Conservation (phyloP, 2,888 invertebrate genomes). For the Falcaria lacertinaria region DNA sequence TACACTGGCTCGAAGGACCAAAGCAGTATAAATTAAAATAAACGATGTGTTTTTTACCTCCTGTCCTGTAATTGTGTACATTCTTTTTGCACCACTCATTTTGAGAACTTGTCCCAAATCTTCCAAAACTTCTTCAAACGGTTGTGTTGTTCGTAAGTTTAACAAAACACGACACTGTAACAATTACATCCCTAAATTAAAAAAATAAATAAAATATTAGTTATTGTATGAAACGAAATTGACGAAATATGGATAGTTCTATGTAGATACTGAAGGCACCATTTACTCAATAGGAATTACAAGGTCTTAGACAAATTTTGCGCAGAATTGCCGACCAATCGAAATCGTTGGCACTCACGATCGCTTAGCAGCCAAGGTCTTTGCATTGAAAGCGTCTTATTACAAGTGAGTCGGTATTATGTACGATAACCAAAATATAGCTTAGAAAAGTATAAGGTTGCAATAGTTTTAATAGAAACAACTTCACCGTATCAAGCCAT, state of each 20-base stretch:
- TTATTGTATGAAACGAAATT: no score
- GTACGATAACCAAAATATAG: background rate
- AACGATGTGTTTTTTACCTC: constrained; percentile 85
- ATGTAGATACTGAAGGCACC: background rate
- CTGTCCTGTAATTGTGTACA: constrained; percentile 95
- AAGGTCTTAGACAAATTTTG: constrained; percentile 31
- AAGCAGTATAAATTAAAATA: background rate
- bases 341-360: constrained; percentile 23
- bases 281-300: background rate
- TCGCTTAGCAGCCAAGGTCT: constrained; percentile 53
- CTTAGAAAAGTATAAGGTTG: constrained; percentile 6
- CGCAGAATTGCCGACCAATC: constrained; percentile 36
- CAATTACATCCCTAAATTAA: constrained; percentile 1
- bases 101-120: constrained; percentile 96
- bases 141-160: constrained; percentile 94
- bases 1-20: background rate
- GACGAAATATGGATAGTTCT: background rate
- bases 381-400: constrained; percentile 42
- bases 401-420: constrained; percentile 31
- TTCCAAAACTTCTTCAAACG: constrained; percentile 95
- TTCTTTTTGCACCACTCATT: constrained; percentile 93
- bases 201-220: no score
- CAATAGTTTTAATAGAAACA: background rate
- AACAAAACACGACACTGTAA: constrained; percentile 92
- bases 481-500: background rate